A percentile compares a stretch with the other conserved stretches of the same genome.
phyloP scores from a whole-genome alignment of 2,797 vertebrate genomes.

The Dipus sagitta region DNA sequence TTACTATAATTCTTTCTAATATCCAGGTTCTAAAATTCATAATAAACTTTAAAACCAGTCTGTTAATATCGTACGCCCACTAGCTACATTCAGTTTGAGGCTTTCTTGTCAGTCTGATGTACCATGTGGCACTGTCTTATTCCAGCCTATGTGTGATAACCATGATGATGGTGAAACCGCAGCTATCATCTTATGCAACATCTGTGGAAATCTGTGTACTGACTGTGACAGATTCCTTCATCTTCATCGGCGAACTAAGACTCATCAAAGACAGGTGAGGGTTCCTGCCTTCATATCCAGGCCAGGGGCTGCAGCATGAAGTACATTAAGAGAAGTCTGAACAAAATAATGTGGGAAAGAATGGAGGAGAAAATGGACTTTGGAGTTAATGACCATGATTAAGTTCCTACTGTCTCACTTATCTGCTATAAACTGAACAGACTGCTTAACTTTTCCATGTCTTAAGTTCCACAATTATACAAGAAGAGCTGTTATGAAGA shows the following conservation, averaged over 20 bases:
- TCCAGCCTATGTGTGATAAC: conserved; percentile 99
- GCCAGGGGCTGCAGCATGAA: neutral
- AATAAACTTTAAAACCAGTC: conserved; percentile 3
- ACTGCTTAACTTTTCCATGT: neutral
- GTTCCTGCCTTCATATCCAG: neutral
- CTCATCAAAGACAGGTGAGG: conserved; percentile 97
- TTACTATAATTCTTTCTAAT: conserved; percentile 40
- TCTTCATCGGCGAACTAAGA: conserved; percentile 97
- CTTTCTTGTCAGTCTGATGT: neutral
- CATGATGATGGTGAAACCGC: conserved; percentile 99
- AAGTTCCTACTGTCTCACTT: neutral
- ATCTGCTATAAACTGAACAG: conserved; percentile 21
- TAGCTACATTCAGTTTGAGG: neutral
- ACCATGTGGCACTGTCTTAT: conserved; percentile 19
- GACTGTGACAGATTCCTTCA: conserved; percentile 99
- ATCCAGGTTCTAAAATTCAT: conserved; percentile 61
- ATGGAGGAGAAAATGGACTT: neutral
- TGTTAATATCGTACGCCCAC: conserved; percentile 14
- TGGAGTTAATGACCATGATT: neutral
- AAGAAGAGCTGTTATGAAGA: neutral
- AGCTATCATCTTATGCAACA: conserved; percentile 98
- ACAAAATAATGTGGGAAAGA: conserved; percentile 8
- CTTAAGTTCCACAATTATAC: neutral
- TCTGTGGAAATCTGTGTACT: conserved; percentile 98
- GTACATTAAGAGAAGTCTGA: neutral